Base-by-base conservation (phyloP, 2,113 vertebrate species). In the Podarcis raffonei region DNA sequence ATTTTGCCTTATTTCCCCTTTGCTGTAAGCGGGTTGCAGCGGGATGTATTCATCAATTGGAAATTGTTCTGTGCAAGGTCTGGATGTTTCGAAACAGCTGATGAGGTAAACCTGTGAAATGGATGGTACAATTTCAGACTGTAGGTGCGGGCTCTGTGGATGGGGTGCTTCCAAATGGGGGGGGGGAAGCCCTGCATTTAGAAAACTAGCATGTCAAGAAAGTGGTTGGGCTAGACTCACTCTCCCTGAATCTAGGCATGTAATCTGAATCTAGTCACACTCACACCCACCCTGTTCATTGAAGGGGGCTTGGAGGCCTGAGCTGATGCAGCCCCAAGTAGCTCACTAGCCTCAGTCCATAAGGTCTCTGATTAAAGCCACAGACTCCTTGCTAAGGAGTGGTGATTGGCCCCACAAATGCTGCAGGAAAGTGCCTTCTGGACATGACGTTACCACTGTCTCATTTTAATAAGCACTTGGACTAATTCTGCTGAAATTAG, bases 401-500 rank as follows among this genome's bases (percentile, higher is more conserved):
- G 48, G 42, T 66, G 23, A 8, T 83, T 78, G 74, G n/a, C 68
- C 62, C 78, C 62, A 35, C 13, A 4, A 81, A 15, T 83, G 30
- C 81, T 83, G 37, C 80, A 83, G 37, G 80, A 27, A 88, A 53
- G 18, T 11, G 20, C n/a, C 65, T 89, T n/a, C 4, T 84, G 62
- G 87, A 37, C 87, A 84, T 84, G 81, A 84, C 20, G n/a, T 78
- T 83, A 84, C 16, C 39, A 69, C 74, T 9, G 18, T 69, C 74
- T 83, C 62, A 30, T 83, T 84, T 78, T 83, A 83, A 84, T 69
- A 83, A 66, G 74, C 74, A 37, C 37, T 89, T 68, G 59, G 62
- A 77, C 82, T 83, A 77, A 53, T 69, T 84, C 81, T 89, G 74
- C 62, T 37, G 59, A 78, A 83, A 78, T 89, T 69, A 89, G 48